Conservation (phyloP, 2,113 vertebrate genomes). For the Cygnus buccinator region DNA sequence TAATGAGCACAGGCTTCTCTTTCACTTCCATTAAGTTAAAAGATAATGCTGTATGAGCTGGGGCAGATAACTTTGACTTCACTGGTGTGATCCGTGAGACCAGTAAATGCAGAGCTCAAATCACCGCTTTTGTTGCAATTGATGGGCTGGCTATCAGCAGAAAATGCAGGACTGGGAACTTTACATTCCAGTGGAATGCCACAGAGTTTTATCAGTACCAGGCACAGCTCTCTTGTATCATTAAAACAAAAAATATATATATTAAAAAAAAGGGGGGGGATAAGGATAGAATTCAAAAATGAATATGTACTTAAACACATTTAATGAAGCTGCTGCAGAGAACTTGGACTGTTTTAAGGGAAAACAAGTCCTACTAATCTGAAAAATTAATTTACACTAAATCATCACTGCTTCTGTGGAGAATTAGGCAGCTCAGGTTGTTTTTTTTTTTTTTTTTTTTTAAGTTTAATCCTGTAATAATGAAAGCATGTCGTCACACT, state of each 20-base stretch:
- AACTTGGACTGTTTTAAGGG: neutral
- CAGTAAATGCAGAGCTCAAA: neutral
- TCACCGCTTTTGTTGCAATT: neutral
- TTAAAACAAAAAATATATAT: neutral
- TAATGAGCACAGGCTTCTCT: conserved; percentile 10
- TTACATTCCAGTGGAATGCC: neutral
- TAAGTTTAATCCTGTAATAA: neutral
- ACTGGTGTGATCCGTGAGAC: neutral
- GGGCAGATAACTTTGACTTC: neutral
- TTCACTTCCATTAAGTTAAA: conserved; percentile 12
- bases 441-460: too few species aligned
- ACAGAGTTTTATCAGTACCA: neutral
- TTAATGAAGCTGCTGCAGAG: neutral
- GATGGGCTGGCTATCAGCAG: neutral
- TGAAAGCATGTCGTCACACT: neutral
- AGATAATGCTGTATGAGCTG: neutral
- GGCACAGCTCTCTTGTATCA: neutral
- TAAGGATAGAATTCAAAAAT: neutral
- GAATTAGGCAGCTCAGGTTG: neutral
- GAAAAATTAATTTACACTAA: neutral
- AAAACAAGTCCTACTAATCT: neutral
- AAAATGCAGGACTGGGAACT: neutral
- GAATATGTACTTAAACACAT: neutral
- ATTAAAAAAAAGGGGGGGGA: neutral
- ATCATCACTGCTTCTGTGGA: neutral